A percentile compares a stretch with the other conserved stretches of the same genome.
Conservation (phyloP, 2,797 vertebrate genomes). For the Gorsachius magnificus region DNA sequence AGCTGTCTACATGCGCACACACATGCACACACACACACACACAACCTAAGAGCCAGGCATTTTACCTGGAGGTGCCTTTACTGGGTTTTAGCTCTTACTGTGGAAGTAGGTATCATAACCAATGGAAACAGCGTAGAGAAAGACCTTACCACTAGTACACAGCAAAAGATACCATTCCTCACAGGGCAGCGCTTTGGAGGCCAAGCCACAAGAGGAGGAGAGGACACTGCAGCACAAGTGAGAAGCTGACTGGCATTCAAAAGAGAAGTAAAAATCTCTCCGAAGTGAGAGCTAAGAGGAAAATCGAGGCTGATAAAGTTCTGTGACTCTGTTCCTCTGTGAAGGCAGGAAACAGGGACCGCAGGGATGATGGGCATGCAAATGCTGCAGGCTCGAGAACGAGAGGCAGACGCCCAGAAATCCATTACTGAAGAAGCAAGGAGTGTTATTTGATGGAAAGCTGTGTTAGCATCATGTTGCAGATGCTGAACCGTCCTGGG, state of each 20-base stretch:
- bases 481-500: neutral
- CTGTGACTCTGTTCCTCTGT: neutral
- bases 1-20: neutral
- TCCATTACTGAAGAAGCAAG: neutral
- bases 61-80: neutral
- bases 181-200: neutral
- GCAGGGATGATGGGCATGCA: neutral
- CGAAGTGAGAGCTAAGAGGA: neutral
- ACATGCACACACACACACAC: too few species aligned
- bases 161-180: neutral
- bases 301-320: neutral
- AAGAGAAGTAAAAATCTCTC: neutral
- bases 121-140: neutral
- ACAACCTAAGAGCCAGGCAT: neutral
- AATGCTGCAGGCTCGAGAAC: neutral
- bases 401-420: neutral
- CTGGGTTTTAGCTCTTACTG: neutral
- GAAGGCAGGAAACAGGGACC: neutral
- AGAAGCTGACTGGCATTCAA: neutral
- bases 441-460: neutral
- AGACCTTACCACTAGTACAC: neutral
- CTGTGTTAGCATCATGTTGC: neutral
- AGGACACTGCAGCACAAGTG: neutral
- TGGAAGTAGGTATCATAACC: neutral
- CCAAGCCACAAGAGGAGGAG: neutral